phyloP scores from a whole-genome alignment of 1,140 invertebrate genomes.

The Agraylea sexmaculata region DNA sequence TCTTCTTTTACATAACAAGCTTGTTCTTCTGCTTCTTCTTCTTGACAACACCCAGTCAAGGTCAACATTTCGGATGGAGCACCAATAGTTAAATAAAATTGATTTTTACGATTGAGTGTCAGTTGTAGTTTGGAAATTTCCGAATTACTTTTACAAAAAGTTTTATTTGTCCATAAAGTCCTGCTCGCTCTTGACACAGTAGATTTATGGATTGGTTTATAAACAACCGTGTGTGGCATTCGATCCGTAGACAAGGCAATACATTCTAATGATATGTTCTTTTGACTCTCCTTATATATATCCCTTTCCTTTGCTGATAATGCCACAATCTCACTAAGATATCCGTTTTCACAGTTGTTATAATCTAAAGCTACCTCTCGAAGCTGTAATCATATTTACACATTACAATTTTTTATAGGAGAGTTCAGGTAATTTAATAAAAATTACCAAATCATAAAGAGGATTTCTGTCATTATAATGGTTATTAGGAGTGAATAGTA shows the following conservation, averaged over 20 bases:
- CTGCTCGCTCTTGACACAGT: slow-evolving; percentile 8
- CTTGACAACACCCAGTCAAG: too few relatives aligned
- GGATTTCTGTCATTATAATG: slow-evolving; percentile 45
- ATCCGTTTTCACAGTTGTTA: slow-evolving; percentile 46
- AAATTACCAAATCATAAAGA: slow-evolving; percentile 51
- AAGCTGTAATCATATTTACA: slow-evolving; percentile 44
- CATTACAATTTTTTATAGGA: slow-evolving; percentile 9
- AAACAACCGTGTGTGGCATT: too few relatives aligned
- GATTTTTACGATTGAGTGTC: slow-evolving; percentile 27
- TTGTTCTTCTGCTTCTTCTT: too few relatives aligned
- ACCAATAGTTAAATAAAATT: too few relatives aligned
- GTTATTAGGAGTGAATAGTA: slow-evolving; percentile 62
- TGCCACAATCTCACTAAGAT: slow-evolving; percentile 32
- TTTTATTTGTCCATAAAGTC: slow-evolving; percentile 17
- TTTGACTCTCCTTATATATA: slow-evolving; percentile 16
- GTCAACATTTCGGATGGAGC: too few relatives aligned
- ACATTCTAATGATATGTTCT: too few relatives aligned
- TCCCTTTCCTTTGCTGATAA: slow-evolving; percentile 17
- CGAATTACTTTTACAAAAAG: slow-evolving; percentile 14
- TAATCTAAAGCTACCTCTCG: slow-evolving; percentile 53
- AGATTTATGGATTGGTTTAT: too few relatives aligned
- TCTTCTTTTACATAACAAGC: too few relatives aligned
- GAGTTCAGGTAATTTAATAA: slow-evolving; percentile 9
- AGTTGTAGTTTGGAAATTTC: slow-evolving; percentile 26
- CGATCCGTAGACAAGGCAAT: too few relatives aligned